Evolutionary conservation across 1,140 invertebrate species (phyloP).

Genomic region (Oppia nitens): DNA sequence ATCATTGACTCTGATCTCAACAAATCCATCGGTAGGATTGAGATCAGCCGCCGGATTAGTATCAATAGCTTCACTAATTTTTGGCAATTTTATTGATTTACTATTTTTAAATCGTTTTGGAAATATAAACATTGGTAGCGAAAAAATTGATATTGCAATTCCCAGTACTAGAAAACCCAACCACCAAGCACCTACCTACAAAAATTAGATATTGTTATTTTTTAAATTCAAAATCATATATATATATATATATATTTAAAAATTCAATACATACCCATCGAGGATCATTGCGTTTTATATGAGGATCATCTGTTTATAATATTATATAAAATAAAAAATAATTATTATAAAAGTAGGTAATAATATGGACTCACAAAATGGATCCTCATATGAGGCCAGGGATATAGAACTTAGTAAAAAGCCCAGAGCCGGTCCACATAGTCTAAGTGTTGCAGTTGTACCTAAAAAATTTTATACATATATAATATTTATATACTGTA

Average conservation of each 20-base stretch:
- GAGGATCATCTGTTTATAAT: slow-evolving; percentile 12
- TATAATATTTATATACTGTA: background rate
- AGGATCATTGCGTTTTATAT: slow-evolving; percentile 26
- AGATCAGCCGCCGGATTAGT: too few species aligned
- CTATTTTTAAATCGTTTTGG: slow-evolving; percentile 16
- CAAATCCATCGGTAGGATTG: too few species aligned
- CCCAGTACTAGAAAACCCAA: slow-evolving; percentile 28
- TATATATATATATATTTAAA: too few species aligned
- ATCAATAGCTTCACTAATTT: background rate
- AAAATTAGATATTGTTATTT: background rate
- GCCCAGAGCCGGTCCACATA: slow-evolving; percentile 21
- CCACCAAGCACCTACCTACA: slow-evolving; percentile 32
- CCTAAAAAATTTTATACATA: background rate
- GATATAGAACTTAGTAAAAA: slow-evolving; percentile 20
- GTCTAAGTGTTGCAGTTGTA: slow-evolving; percentile 17
- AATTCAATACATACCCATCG: slow-evolving; percentile 33
- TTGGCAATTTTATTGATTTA: background rate
- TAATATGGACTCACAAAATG: slow-evolving; percentile 9
- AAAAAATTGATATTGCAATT: slow-evolving; percentile 17
- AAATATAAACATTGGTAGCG: slow-evolving; percentile 23
- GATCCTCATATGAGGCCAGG: slow-evolving; percentile 22
- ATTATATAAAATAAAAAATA: background rate
- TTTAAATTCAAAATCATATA: background rate
- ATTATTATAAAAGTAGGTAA: too few species aligned
- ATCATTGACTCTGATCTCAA: too few species aligned